Percentiles rank a stretch among this genome's conserved stretches.
These are phyloP conservation scores for Chromoteleia sp. DNA, from an alignment of 2,888 invertebrate species.

Conservation along the genomic window DNA sequence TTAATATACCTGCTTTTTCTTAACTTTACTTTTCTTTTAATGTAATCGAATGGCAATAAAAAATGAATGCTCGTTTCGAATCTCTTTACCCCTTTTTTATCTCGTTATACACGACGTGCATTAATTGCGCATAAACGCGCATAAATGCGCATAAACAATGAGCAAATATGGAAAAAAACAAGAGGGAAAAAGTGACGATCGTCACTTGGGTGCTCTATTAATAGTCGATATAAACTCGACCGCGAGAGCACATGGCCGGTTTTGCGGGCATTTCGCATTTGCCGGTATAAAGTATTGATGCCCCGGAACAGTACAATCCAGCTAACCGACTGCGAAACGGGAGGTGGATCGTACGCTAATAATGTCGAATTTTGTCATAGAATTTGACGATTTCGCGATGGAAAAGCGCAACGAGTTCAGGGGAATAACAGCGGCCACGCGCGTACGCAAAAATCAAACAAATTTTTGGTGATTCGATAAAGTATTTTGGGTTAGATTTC, in stretches of 20 bases:
- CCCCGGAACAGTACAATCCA: conserved; percentile 70
- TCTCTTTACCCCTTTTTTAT: background rate
- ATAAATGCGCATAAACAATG: conserved; percentile 64
- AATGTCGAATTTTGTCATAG: conserved; percentile 66
- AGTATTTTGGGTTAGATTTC: conserved; percentile 27
- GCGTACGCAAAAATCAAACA: conserved; percentile 34
- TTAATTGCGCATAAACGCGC: conserved; percentile 53
- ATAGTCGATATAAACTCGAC: conserved; percentile 79
- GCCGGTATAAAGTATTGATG: conserved; percentile 80
- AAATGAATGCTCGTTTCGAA: background rate
- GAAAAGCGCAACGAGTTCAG: conserved; percentile 22
- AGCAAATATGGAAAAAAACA: conserved; percentile 70
- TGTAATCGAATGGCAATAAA: background rate
- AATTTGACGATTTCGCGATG: conserved; percentile 59
- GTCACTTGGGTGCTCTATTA: conserved; percentile 80
- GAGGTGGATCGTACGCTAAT: conserved; percentile 61
- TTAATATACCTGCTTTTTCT: too few relatives aligned
- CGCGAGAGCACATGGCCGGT: conserved; percentile 77
- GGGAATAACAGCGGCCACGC: conserved; percentile 34
- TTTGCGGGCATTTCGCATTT: conserved; percentile 81
- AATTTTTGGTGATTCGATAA: conserved; percentile 39
- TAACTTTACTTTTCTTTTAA: too few relatives aligned
- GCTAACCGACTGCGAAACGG: conserved; percentile 61
- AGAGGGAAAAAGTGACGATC: conserved; percentile 70
- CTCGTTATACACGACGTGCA: conserved; percentile 10